phyloP scores from a whole-genome alignment of 2,888 invertebrate genomes.

The Hermaeophaga mercurialis region DNA sequence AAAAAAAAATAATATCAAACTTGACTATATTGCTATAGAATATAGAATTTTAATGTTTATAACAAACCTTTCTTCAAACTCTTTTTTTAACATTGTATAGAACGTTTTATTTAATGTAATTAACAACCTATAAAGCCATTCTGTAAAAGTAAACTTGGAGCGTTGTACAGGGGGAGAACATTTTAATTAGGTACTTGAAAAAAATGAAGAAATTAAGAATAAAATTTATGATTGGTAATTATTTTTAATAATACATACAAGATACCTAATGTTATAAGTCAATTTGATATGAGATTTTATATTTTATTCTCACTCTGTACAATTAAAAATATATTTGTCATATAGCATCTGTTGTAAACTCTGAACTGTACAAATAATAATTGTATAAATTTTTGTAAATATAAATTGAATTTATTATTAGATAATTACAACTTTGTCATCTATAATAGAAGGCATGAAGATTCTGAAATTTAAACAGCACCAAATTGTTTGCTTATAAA shows the following conservation, averaged over 20 bases:
- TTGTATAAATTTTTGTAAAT: slow-evolving; percentile 9
- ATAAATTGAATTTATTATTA: background rate
- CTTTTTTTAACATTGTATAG: slow-evolving; percentile 15
- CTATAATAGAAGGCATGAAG: background rate
- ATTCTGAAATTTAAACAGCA: slow-evolving; percentile 9
- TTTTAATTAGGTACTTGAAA: background rate
- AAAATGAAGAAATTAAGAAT: background rate
- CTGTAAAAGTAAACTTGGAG: background rate
- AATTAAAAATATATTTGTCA: slow-evolving; percentile 1
- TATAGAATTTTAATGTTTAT: no score
- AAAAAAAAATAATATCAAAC: no score
- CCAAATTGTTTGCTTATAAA: no score
- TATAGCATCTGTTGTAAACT: slow-evolving; percentile 20
- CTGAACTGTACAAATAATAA: slow-evolving; percentile 32
- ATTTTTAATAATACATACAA: no score
- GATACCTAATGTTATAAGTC: no score
- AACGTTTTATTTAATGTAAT: slow-evolving; percentile 14
- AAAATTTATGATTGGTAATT: no score
- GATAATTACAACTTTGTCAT: background rate
- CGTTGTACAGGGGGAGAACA: slow-evolving; percentile 14
- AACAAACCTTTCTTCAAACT: background rate
- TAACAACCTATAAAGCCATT: slow-evolving; percentile 17
- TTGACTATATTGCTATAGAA: no score
- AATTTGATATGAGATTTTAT: background rate
- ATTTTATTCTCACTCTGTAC: slow-evolving; percentile 13